Conservation (phyloP, 1,140 invertebrate species). For the Sminthurides bifidus region DNA sequence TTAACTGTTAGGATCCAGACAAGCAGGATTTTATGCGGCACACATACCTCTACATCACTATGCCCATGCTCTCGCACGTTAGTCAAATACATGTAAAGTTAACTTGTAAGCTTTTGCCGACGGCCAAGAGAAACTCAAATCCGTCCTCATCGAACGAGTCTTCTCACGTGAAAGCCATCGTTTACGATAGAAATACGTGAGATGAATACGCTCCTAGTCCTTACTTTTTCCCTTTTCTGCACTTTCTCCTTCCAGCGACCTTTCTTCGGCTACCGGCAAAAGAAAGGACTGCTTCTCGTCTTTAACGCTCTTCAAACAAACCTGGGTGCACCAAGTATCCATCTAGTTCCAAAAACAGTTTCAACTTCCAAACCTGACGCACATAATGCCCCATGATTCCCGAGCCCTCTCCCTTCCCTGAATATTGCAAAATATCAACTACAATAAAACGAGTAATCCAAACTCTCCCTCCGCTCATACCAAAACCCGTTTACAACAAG, state of each 20-base stretch:
- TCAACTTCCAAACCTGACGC: no score
- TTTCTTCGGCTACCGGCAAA: not conserved
- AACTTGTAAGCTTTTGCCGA: not conserved
- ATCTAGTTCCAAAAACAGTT: conserved; percentile 2
- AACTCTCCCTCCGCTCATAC: no score
- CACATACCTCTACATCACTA: not conserved
- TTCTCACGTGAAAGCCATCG: conserved; percentile 24
- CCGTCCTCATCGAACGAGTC: conserved; percentile 9
- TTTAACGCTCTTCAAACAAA: no score
- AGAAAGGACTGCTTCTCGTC: not conserved
- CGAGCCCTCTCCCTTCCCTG: no score
- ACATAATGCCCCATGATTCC: no score
- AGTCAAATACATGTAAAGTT: no score
- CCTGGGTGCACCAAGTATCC: no score
- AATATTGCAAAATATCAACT: no score
- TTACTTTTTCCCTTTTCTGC: not conserved
- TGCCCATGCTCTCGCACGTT: not conserved
- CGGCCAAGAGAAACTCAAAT: not conserved
- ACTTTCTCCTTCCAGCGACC: not conserved
- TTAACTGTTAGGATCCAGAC: not conserved
- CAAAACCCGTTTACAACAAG: no score
- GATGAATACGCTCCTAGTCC: conserved; percentile 7
- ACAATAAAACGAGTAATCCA: no score
- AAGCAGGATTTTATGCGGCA: not conserved
- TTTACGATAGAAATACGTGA: conserved; percentile 19